Evolutionary conservation across 2,113 vertebrate genomes (phyloP), one percentile per base, ranked within the genome.

Genomic region (Halcyon malimbica): DNA sequence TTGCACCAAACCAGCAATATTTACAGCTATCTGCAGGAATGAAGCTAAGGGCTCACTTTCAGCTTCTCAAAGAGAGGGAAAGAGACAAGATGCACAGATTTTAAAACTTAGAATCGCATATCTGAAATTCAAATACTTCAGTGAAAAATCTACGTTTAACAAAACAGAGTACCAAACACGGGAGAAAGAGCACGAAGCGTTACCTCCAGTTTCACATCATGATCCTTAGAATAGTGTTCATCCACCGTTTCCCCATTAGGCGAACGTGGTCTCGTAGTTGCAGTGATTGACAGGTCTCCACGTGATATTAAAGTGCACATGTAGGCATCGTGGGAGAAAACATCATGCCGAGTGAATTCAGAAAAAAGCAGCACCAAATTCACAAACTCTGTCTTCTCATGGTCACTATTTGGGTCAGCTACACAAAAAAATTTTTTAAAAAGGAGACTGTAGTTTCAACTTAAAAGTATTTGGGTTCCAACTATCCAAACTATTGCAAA

Each of bases 271-370:
- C 96, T 90, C 1, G 97, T 46, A 6, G 97, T 44, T 35, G 97
- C 93, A 11, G 89, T 90, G 89, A 96, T 31, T 0, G 98, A 97
- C 89, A 98, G 29, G 83, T 98, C 98, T 54, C 98, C 98, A 0
- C 98, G 97, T 3, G 98, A 98, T 77, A 98, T 98, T 51, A 98
- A 96, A n/a, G 98, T 98, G 88, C 98, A 98, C 98, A 98, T 98
- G 82, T 98, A 98, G 0, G 98, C 98, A 5, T 98, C 98, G 0
- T 98, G 98, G 16, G 98, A 98, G 79, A 98, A 98, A 62, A 98
- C 97, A 3, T 98, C 98, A 1, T 98, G 98, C 7, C 97, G 95
- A 93, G 98, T 98, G 87, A 98, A 98, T 79, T 98, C 98, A 2
- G 97, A 98, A 44, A 98, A 98, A 19, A 98, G 97, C 93, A 98